Evolutionary conservation across 2,888 invertebrate species (phyloP).

Genomic region (Leptodirus hochenwartii): DNA sequence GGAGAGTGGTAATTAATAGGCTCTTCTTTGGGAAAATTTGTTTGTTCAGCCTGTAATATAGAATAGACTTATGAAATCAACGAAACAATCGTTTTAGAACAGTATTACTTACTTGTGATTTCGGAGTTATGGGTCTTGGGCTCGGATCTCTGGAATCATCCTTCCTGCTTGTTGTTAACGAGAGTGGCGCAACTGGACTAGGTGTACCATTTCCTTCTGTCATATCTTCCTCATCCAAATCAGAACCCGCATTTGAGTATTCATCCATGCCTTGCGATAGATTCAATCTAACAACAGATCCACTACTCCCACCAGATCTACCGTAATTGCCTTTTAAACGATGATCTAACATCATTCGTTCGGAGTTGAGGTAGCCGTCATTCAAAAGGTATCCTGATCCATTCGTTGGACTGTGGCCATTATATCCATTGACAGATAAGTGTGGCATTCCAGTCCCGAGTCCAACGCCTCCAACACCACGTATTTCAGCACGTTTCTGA

Average conservation of each 20-base stretch:
- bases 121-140: constrained; percentile 27
- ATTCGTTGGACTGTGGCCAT: constrained; percentile 44
- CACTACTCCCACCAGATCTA: constrained; percentile 33
- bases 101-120: constrained; percentile 23
- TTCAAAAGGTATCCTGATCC: constrained; percentile 42
- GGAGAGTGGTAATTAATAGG: constrained; percentile 27
- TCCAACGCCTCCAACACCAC: constrained; percentile 34
- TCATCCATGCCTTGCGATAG: constrained; percentile 49
- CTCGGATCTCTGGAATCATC: constrained; percentile 31
- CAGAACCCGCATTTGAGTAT: constrained; percentile 46
- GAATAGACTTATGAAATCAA: not conserved
- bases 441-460: constrained; percentile 41
- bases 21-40: constrained; percentile 19
- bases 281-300: too few relatives aligned
- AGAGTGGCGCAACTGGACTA: constrained; percentile 52
- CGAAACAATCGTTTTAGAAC: too few relatives aligned
- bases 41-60: not conserved
- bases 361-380: constrained; percentile 35
- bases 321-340: constrained; percentile 44
- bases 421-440: constrained; percentile 43
- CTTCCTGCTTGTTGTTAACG: constrained; percentile 45
- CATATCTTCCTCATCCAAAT: constrained; percentile 48
- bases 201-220: constrained; percentile 34
- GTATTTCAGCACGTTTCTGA: constrained; percentile 75
- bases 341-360: constrained; percentile 29